These are phyloP conservation scores for Pantala flavescens DNA, from an alignment of 1,140 invertebrate genomes.

Conservation along the genomic window DNA sequence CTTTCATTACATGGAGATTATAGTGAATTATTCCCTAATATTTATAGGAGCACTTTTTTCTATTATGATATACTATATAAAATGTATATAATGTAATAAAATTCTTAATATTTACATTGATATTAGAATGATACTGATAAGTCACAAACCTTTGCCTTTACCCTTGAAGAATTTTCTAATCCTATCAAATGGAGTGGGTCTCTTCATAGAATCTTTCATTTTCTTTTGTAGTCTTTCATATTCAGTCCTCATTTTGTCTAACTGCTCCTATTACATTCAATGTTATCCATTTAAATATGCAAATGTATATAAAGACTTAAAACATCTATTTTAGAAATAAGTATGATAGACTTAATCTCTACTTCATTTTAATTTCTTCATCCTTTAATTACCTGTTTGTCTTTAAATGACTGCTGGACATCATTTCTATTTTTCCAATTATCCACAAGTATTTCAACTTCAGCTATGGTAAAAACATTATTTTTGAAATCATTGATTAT, in stretches of 20 bases:
- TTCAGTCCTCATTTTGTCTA: slow-evolving; percentile 64
- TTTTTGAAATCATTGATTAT: slow-evolving; percentile 85
- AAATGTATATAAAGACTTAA: not conserved
- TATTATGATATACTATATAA: too few species aligned
- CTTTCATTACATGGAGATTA: too few species aligned
- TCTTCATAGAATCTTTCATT: slow-evolving; percentile 58
- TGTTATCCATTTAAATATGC: not conserved
- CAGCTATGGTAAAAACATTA: slow-evolving; percentile 70
- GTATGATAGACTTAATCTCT: too few species aligned
- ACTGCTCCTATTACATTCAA: slow-evolving; percentile 42
- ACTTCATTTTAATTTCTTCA: too few species aligned
- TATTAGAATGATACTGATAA: too few species aligned
- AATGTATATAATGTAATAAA: too few species aligned
- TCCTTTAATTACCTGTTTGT: slow-evolving; percentile 48
- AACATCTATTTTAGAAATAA: too few species aligned
- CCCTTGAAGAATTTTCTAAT: slow-evolving; percentile 62
- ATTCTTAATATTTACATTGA: too few species aligned
- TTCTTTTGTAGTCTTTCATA: slow-evolving; percentile 70
- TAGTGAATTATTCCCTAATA: too few species aligned
- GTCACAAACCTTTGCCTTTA: slow-evolving; percentile 37
- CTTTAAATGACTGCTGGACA: slow-evolving; percentile 71
- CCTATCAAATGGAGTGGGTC: slow-evolving; percentile 64
- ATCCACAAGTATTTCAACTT: slow-evolving; percentile 73
- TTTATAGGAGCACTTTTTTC: too few species aligned
- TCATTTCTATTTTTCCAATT: slow-evolving; percentile 76